Percentiles rank a stretch among this genome's conserved stretches.
These are phyloP conservation scores for Temnothorax curvispinosus DNA, from an alignment of 1,140 invertebrate species.

Conservation along the genomic window DNA sequence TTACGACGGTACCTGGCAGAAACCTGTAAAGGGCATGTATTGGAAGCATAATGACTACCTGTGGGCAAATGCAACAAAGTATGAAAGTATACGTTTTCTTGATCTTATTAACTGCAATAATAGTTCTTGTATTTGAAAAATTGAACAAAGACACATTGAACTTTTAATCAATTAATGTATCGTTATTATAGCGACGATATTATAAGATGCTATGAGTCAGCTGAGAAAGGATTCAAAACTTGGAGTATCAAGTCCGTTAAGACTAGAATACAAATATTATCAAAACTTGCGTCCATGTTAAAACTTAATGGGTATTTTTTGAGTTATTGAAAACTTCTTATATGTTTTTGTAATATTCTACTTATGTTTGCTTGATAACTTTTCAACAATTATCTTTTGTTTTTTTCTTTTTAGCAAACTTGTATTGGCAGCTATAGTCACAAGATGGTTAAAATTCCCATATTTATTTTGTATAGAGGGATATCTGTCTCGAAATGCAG, in stretches of 20 bases:
- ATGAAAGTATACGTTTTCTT: neutral
- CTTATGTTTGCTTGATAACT: neutral
- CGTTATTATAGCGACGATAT: neutral
- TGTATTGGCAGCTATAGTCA: neutral
- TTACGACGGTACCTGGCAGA: constrained; percentile 20
- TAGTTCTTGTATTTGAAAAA: neutral
- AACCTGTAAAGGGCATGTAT: neutral
- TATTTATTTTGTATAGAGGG: neutral
- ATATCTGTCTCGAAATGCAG: neutral
- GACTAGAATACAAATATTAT: constrained; percentile 13
- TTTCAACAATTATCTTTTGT: neutral
- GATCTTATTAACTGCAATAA: neutral
- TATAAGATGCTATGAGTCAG: neutral
- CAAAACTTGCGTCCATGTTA: neutral
- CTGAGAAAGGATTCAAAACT: neutral
- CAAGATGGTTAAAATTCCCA: neutral
- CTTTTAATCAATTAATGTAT: constrained; percentile 12
- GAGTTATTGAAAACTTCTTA: neutral
- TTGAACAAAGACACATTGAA: neutral
- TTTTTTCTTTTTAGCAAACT: constrained; percentile 2
- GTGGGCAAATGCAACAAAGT: constrained; percentile 15
- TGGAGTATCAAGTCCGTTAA: neutral
- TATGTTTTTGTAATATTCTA: neutral
- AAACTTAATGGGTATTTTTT: neutral
- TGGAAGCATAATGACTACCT: neutral